These are phyloP conservation scores for Neoarius graeffei DNA, from an alignment of 2,113 vertebrate genomes.

Conservation along the genomic window DNA sequence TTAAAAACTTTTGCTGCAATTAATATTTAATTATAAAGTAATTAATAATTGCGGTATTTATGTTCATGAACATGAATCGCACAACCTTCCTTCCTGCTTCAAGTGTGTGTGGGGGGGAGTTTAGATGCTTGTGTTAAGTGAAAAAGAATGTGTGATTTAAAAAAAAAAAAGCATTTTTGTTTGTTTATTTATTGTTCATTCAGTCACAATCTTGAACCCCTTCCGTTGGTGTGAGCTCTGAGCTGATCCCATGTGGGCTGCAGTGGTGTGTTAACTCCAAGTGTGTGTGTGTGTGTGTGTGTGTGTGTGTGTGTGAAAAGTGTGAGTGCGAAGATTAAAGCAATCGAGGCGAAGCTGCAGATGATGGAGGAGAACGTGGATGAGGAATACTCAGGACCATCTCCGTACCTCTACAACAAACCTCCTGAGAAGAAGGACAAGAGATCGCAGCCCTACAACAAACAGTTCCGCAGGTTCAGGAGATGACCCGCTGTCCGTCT, in stretches of 20 bases:
- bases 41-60: neutral
- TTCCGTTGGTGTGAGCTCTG: neutral
- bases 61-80: neutral
- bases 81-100: neutral
- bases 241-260: too few relatives aligned
- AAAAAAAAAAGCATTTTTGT: too few relatives aligned
- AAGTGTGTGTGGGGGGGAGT: too few relatives aligned
- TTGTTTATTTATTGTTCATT: neutral
- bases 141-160: too few relatives aligned
- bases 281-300: neutral
- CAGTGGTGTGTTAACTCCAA: neutral
- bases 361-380: conserved; percentile 99
- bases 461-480: conserved; percentile 72
- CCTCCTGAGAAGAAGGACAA: conserved; percentile 84
- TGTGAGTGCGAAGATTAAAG: conserved; percentile 94
- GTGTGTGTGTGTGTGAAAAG: conserved; percentile 64
- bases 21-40: neutral
- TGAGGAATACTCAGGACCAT: conserved; percentile 82
- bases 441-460: conserved; percentile 90
- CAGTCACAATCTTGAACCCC: neutral
- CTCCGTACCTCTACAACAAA: conserved; percentile 92
- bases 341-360: conserved; percentile 98
- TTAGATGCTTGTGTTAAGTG: too few relatives aligned
- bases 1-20: neutral
- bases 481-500: conserved; percentile 70